A percentile compares a stretch with the other conserved stretches of the same genome.
Evolutionary conservation across 2,797 vertebrate genomes (phyloP).

Genomic region (Catamblyrhynchus diadema): DNA sequence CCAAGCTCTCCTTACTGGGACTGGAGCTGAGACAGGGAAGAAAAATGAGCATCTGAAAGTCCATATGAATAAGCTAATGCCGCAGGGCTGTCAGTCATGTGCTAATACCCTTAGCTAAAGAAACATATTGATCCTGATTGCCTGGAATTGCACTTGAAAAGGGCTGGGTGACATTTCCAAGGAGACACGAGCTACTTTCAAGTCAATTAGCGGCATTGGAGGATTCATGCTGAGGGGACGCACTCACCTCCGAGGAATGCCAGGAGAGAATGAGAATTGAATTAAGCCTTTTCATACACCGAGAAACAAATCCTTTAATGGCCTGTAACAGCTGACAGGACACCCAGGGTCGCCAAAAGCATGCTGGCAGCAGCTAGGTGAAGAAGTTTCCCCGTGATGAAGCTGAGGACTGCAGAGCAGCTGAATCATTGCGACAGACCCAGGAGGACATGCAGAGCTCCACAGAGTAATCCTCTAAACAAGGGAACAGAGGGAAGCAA

Average conservation of each 20-base stretch:
- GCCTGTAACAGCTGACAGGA: slow-evolving; percentile 42
- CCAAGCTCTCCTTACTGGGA: neutral
- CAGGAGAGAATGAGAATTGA: slow-evolving; percentile 54
- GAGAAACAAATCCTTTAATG: slow-evolving; percentile 64
- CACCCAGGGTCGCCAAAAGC: slow-evolving; percentile 27
- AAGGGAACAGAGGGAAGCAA: neutral
- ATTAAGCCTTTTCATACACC: slow-evolving; percentile 46
- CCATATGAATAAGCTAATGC: slow-evolving; percentile 27
- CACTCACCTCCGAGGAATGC: slow-evolving; percentile 54
- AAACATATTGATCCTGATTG: slow-evolving; percentile 69
- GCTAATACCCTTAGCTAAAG: slow-evolving; percentile 68
- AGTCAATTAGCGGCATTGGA: slow-evolving; percentile 67
- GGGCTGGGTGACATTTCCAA: slow-evolving; percentile 73
- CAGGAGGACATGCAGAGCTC: neutral
- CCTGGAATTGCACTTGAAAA: slow-evolving; percentile 73
- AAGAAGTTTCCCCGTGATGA: neutral
- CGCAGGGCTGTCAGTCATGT: slow-evolving; percentile 56
- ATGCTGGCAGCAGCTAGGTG: slow-evolving; percentile 10
- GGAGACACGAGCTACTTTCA: slow-evolving; percentile 65
- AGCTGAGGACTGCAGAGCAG: neutral
- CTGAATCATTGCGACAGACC: neutral
- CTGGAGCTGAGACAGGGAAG: neutral
- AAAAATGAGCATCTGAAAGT: slow-evolving; percentile 50
- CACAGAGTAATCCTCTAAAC: neutral
- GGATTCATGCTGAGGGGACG: slow-evolving; percentile 45